phyloP scores from a whole-genome alignment of 2,888 invertebrate species.

The Drosophila ustulata region DNA sequence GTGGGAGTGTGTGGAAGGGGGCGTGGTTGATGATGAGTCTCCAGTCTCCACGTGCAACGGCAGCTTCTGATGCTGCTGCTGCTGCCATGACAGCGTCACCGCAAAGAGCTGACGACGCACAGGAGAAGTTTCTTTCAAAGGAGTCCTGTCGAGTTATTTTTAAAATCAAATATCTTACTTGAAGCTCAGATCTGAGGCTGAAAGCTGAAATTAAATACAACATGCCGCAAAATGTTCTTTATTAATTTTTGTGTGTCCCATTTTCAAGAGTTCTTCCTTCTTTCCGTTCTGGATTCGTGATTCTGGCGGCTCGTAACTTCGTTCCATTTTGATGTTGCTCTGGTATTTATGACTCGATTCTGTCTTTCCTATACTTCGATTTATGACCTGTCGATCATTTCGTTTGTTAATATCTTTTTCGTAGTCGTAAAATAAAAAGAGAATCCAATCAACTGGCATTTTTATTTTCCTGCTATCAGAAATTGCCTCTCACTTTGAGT shows the following conservation, averaged over 20 bases:
- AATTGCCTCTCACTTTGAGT: slow-evolving; percentile 42
- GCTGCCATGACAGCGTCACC: slow-evolving; percentile 48
- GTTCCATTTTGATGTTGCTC: slow-evolving; percentile 13
- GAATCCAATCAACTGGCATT: slow-evolving; percentile 48
- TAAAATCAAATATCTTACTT: slow-evolving; percentile 55
- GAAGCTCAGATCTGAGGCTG: slow-evolving; percentile 13
- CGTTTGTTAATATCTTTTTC: slow-evolving; percentile 11
- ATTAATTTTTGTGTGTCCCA: slow-evolving; percentile 52
- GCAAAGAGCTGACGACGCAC: slow-evolving; percentile 7
- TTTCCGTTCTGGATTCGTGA: neutral
- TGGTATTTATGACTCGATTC: slow-evolving; percentile 18
- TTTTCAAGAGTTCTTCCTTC: neutral
- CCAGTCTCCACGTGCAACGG: neutral
- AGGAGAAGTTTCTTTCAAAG: slow-evolving; percentile 39
- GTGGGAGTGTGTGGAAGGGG: slow-evolving; percentile 8
- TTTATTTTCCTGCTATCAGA: slow-evolving; percentile 32
- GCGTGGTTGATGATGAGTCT: slow-evolving; percentile 15
- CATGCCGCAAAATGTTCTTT: slow-evolving; percentile 38
- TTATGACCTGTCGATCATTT: slow-evolving; percentile 34
- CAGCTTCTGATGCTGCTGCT: slow-evolving; percentile 9
- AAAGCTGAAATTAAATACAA: slow-evolving; percentile 55
- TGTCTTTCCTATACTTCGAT: neutral
- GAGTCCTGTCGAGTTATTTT: slow-evolving; percentile 47
- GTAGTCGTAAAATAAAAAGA: slow-evolving; percentile 5
- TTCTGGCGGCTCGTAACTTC: slow-evolving; percentile 1